A percentile compares a stretch with the other conserved stretches of the same genome.
These are phyloP conservation scores for Drepana falcataria DNA, from an alignment of 2,888 invertebrate genomes.

Conservation along the genomic window DNA sequence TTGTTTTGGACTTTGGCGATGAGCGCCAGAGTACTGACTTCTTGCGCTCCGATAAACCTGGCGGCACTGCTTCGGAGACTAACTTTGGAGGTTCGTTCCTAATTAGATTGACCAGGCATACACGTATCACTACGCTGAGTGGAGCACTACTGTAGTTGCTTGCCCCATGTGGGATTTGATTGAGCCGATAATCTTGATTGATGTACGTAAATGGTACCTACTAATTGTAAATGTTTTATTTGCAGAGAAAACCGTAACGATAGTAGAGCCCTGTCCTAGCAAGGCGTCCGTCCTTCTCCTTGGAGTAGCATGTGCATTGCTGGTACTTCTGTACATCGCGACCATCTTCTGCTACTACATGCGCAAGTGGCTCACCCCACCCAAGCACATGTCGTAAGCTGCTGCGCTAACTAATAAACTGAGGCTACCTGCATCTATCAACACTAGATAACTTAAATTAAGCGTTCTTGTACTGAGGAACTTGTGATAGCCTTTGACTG, in stretches of 20 bases:
- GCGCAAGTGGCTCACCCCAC: constrained; percentile 93
- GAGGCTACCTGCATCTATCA: constrained; percentile 17
- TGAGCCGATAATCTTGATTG: too few relatives aligned
- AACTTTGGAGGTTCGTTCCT: constrained; percentile 83
- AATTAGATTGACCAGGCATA: constrained; percentile 1
- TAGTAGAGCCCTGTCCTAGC: constrained; percentile 94
- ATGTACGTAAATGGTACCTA: too few relatives aligned
- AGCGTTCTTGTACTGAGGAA: constrained; percentile 38
- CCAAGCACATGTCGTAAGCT: constrained; percentile 84
- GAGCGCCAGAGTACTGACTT: constrained; percentile 89
- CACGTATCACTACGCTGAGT: too few relatives aligned
- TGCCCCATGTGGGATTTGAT: too few relatives aligned
- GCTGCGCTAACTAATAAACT: constrained; percentile 13
- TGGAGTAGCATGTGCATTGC: constrained; percentile 93
- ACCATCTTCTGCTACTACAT: constrained; percentile 95
- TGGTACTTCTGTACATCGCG: constrained; percentile 92
- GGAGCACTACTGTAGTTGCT: too few relatives aligned
- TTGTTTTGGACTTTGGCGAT: constrained; percentile 95
- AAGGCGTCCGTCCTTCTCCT: constrained; percentile 94
- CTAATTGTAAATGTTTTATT: constrained; percentile 22
- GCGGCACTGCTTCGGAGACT: constrained; percentile 76
- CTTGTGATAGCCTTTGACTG: constrained; percentile 70
- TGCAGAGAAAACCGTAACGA: constrained; percentile 92
- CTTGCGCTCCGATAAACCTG: constrained; percentile 86
- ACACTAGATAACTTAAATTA: constrained; percentile 10